Percentiles rank a stretch among this genome's conserved stretches.
phyloP scores from a whole-genome alignment of 2,113 vertebrate species.

The Mormyrus lacerda region DNA sequence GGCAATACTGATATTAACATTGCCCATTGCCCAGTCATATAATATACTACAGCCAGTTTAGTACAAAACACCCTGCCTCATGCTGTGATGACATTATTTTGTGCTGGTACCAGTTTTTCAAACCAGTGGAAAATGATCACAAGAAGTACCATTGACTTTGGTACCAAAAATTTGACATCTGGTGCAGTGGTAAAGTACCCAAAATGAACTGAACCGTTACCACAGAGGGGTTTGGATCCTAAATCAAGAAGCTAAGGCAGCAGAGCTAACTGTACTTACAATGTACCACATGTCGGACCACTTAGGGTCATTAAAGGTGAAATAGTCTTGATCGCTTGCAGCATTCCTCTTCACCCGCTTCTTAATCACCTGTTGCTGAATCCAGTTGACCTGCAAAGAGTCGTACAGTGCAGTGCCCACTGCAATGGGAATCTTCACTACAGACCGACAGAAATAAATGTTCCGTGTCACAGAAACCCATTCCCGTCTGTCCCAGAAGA shows the following conservation, averaged over 20 bases:
- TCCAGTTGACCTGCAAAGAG: slow-evolving; percentile 72
- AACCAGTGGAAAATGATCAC: neutral
- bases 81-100: neutral
- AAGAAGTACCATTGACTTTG: neutral
- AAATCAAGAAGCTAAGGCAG: neutral
- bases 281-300: slow-evolving; percentile 96
- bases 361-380: slow-evolving; percentile 80
- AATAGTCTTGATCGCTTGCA: slow-evolving; percentile 42
- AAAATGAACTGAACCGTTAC: neutral
- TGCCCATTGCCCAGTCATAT: neutral
- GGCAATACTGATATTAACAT: neutral
- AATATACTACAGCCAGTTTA: neutral
- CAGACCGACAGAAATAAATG: neutral
- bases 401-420: neutral
- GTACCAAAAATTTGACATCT: neutral
- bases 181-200: neutral
- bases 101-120: neutral
- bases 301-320: slow-evolving; percentile 79
- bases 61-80: neutral
- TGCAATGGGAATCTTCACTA: neutral
- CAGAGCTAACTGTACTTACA: slow-evolving; percentile 59
- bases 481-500: neutral
- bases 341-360: slow-evolving; percentile 58
- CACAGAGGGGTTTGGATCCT: neutral
- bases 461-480: neutral